Percentiles rank a stretch among this genome's conserved stretches.
These are phyloP conservation scores for Mionectes macconnelli DNA, from an alignment of 2,113 vertebrate species.

Conservation along the genomic window DNA sequence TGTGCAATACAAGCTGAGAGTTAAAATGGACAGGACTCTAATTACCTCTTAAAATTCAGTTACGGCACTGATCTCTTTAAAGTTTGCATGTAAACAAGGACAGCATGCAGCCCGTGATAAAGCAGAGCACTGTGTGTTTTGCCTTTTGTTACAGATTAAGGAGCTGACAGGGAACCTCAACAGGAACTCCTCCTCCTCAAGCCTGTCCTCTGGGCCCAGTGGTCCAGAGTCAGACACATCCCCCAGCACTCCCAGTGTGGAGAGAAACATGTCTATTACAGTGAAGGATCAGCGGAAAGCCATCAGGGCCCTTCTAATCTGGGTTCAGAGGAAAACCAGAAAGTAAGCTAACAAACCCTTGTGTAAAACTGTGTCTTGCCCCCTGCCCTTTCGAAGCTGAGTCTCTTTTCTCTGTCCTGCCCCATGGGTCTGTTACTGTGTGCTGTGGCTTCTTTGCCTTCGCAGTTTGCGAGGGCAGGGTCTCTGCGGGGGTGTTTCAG, in stretches of 20 bases:
- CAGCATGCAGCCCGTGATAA: neutral
- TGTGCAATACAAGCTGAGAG: neutral
- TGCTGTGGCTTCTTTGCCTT: neutral
- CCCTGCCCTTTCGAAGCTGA: neutral
- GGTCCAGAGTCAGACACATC: slow-evolving; percentile 89
- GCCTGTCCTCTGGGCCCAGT: slow-evolving; percentile 88
- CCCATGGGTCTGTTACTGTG: fast-evolving
- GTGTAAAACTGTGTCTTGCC: neutral
- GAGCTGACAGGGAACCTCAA: slow-evolving; percentile 94
- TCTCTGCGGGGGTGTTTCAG: neutral
- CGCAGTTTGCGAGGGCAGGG: neutral
- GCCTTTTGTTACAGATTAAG: slow-evolving; percentile 85
- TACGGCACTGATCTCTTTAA: neutral
- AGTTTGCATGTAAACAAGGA: neutral
- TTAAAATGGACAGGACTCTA: neutral
- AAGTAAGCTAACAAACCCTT: slow-evolving; percentile 78
- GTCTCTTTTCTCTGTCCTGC: neutral
- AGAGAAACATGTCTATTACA: slow-evolving; percentile 68
- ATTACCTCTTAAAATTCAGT: slow-evolving; percentile 1
- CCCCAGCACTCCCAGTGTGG: slow-evolving; percentile 79
- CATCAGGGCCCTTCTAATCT: slow-evolving; percentile 89
- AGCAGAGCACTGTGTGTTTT: neutral
- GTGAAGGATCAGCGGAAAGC: slow-evolving; percentile 87
- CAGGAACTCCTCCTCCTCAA: slow-evolving; percentile 89
- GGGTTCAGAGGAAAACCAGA: slow-evolving; percentile 92